Conservation (phyloP, 1,140 invertebrate species). For the Eciton burchellii region DNA sequence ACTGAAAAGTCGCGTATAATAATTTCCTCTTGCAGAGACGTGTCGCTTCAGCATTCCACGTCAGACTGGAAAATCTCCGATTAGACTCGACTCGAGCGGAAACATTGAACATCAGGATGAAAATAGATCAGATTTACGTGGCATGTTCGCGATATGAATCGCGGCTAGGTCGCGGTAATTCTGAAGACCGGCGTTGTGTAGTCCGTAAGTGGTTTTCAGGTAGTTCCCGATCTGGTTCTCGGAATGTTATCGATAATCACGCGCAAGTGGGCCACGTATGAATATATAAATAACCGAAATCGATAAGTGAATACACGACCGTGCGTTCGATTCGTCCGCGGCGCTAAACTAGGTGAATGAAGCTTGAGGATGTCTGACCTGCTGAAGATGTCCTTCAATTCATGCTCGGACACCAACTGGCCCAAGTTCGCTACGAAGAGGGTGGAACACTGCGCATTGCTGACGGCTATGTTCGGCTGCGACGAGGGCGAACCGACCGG, state of each 20-base stretch:
- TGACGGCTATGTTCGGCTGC: constrained; percentile 88
- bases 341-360: neutral
- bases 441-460: constrained; percentile 96
- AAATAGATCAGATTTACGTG: neutral
- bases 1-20: neutral
- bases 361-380: constrained; percentile 88
- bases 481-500: constrained; percentile 93
- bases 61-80: neutral
- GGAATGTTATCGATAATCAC: constrained; percentile 26
- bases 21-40: neutral
- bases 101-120: constrained; percentile 4
- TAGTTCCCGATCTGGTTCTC: too few relatives aligned
- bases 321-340: neutral
- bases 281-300: constrained; percentile 49
- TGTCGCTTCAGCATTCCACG: neutral
- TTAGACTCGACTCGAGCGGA: neutral
- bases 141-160: neutral
- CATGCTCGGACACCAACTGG: constrained; percentile 98
- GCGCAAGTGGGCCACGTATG: neutral
- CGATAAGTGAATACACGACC: constrained; percentile 26
- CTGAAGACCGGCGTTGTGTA: neutral
- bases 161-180: neutral
- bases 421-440: constrained; percentile 99
- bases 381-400: constrained; percentile 98
- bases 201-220: neutral